Evolutionary conservation across 2,113 vertebrate genomes (phyloP).

Genomic region (Zosterops lateralis): DNA sequence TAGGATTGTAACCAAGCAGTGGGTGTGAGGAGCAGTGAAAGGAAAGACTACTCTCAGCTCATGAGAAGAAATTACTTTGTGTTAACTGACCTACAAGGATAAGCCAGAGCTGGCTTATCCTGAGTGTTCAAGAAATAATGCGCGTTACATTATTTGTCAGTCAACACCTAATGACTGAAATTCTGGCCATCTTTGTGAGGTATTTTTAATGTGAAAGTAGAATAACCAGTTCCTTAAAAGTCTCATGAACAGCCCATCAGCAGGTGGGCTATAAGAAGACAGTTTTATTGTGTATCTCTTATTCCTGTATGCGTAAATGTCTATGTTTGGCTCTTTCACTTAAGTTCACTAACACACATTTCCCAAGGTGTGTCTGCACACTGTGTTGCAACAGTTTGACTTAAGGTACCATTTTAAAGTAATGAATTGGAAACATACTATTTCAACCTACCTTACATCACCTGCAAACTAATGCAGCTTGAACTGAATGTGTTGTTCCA

Average conservation of each 20-base stretch:
- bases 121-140: neutral
- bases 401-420: neutral
- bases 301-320: neutral
- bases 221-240: constrained; percentile 3
- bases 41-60: constrained; percentile 25
- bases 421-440: neutral
- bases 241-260: neutral
- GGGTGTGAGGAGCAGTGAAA: constrained; percentile 34
- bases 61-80: constrained; percentile 19
- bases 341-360: neutral
- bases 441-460: neutral
- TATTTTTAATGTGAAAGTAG: neutral
- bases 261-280: neutral
- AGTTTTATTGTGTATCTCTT: constrained; percentile 25
- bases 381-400: neutral
- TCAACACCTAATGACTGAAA: neutral
- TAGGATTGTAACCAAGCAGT: constrained; percentile 62
- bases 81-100: neutral
- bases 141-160: neutral
- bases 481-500: neutral
- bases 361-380: neutral
- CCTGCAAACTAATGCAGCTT: neutral
- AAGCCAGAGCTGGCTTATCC: neutral
- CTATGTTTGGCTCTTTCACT: constrained; percentile 23
- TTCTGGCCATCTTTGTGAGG: neutral